These are phyloP conservation scores for Ageneiosus marmoratus DNA, from an alignment of 2,113 vertebrate genomes.

Conservation along the genomic window DNA sequence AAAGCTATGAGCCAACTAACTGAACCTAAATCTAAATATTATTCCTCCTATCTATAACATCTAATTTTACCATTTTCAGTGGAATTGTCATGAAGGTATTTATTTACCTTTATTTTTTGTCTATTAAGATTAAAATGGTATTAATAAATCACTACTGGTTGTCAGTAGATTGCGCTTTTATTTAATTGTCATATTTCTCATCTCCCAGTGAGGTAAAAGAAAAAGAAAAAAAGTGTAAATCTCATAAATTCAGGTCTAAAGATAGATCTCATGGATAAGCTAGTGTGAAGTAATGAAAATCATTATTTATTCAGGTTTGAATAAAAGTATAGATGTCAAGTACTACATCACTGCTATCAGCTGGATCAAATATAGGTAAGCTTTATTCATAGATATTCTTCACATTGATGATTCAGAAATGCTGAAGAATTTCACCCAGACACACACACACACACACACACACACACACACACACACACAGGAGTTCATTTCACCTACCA, in stretches of 20 bases:
- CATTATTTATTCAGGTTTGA: background rate
- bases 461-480: background rate
- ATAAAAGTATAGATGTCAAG: background rate
- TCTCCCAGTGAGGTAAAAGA: background rate
- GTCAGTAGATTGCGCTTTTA: background rate
- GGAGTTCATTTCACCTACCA: background rate
- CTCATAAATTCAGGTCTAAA: background rate
- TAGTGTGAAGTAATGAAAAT: background rate
- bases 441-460: background rate
- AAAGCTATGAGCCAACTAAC: background rate
- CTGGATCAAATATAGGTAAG: background rate
- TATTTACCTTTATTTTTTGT: too few species aligned
- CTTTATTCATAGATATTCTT: background rate
- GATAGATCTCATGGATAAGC: background rate
- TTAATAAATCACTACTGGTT: background rate
- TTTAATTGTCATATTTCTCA: background rate
- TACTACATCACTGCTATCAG: background rate
- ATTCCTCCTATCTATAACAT: background rate
- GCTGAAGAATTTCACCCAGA: background rate
- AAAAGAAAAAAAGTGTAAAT: background rate
- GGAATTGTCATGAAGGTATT: background rate
- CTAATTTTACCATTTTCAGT: background rate
- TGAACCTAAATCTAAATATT: background rate
- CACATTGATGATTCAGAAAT: background rate
- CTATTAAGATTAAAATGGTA: too few species aligned